These are phyloP conservation scores for Sphaerophoria rueppellii DNA, from an alignment of 2,888 invertebrate species.

Conservation along the genomic window DNA sequence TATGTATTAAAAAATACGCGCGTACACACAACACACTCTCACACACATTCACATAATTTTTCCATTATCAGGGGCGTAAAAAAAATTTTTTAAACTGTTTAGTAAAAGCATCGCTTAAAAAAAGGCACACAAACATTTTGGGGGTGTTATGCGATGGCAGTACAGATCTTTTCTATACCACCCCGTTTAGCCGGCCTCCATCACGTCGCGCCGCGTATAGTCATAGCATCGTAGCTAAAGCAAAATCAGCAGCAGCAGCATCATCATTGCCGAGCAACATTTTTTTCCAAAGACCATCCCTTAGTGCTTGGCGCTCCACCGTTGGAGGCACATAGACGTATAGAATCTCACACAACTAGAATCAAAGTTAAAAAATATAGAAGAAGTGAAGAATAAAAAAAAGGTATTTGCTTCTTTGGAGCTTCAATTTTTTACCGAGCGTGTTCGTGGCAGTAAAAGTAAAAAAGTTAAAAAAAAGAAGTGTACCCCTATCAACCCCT, in stretches of 20 bases:
- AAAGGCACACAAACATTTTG: conserved; percentile 69
- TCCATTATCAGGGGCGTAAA: conserved; percentile 73
- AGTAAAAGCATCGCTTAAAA: conserved; percentile 64
- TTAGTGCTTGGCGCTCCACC: conserved; percentile 72
- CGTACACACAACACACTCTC: conserved; percentile 72
- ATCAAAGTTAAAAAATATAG: conserved; percentile 72
- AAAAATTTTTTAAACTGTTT: conserved; percentile 71
- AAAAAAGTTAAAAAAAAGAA: neutral
- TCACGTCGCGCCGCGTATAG: neutral
- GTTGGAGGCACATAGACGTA: conserved; percentile 68
- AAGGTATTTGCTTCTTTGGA: conserved; percentile 63
- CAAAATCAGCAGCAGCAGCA: conserved; percentile 45
- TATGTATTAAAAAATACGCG: conserved; percentile 76
- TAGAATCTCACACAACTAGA: conserved; percentile 65
- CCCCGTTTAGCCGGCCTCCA: conserved; percentile 53
- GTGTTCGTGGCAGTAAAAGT: conserved; percentile 25
- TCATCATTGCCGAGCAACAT: conserved; percentile 58
- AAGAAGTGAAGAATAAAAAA: conserved; percentile 66
- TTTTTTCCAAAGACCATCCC: conserved; percentile 72
- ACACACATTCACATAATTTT: conserved; percentile 66
- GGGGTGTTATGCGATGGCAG: conserved; percentile 57
- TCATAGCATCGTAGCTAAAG: conserved; percentile 25
- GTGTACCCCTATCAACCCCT: conserved; percentile 20
- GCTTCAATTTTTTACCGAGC: conserved; percentile 44
- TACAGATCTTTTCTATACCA: conserved; percentile 35